phyloP scores from a whole-genome alignment of 2,888 invertebrate genomes.

The Polydrusus cervinus region DNA sequence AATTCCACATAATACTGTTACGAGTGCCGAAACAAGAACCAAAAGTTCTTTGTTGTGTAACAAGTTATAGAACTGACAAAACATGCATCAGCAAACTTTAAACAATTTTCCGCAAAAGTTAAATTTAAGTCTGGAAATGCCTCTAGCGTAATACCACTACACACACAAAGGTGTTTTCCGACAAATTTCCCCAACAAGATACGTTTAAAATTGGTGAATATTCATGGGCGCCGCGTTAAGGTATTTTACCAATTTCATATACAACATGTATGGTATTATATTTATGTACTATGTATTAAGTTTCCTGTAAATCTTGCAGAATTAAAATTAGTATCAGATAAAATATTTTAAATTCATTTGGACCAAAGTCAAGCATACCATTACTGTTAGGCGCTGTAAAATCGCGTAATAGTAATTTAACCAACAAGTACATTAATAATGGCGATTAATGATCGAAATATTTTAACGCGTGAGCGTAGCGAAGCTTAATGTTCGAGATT shows the following conservation, averaged over 20 bases:
- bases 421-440: no score
- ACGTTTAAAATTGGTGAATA: background rate
- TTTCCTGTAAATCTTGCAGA: no score
- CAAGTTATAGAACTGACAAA: slow-evolving; percentile 27
- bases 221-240: background rate
- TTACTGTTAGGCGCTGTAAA: no score
- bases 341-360: no score
- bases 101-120: slow-evolving; percentile 30
- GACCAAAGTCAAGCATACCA: no score
- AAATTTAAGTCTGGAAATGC: slow-evolving; percentile 31
- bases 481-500: no score
- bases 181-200: slow-evolving; percentile 6
- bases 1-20: background rate
- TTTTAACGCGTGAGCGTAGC: no score
- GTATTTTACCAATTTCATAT: background rate
- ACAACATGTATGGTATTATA: no score
- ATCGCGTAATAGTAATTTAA: no score
- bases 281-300: no score
- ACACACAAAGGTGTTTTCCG: slow-evolving; percentile 25
- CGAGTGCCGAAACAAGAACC: background rate
- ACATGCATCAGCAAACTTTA: slow-evolving; percentile 27
- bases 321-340: no score
- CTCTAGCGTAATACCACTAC: slow-evolving; percentile 12
- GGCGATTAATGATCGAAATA: no score
- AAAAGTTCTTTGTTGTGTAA: slow-evolving; percentile 11